These are phyloP conservation scores for Nettapus auritus DNA, from an alignment of 2,113 vertebrate species.

Conservation along the genomic window DNA sequence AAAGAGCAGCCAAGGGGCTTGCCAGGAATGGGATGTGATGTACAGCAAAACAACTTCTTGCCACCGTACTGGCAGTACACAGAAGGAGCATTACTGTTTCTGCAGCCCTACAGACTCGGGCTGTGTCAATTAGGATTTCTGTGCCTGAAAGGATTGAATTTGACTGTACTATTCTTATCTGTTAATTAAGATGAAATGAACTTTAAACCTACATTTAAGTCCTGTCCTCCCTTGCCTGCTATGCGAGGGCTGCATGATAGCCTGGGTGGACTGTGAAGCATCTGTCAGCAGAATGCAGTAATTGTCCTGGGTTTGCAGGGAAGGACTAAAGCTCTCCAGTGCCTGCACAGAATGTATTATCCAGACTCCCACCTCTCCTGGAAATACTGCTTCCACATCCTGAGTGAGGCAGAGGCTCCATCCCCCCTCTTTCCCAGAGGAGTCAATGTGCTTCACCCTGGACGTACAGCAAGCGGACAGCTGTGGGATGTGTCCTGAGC, in stretches of 20 bases:
- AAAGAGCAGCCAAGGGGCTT: neutral
- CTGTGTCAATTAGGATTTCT: neutral
- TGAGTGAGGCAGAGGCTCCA: neutral
- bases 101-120: neutral
- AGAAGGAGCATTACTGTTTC: rapidly evolving
- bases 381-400: neutral
- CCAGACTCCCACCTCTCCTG: neutral
- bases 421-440: rapidly evolving
- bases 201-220: neutral
- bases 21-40: neutral
- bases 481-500: neutral
- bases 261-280: neutral
- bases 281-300: neutral
- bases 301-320: neutral
- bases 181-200: neutral
- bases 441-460: neutral
- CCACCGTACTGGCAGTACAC: rapidly evolving
- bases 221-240: neutral
- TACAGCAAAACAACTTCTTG: neutral
- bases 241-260: rapidly evolving
- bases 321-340: neutral
- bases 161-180: neutral
- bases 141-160: neutral
- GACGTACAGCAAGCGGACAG: rapidly evolving
- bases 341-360: neutral